These are phyloP conservation scores for Pterocles burchelli DNA, from an alignment of 2,113 vertebrate genomes.

Conservation along the genomic window DNA sequence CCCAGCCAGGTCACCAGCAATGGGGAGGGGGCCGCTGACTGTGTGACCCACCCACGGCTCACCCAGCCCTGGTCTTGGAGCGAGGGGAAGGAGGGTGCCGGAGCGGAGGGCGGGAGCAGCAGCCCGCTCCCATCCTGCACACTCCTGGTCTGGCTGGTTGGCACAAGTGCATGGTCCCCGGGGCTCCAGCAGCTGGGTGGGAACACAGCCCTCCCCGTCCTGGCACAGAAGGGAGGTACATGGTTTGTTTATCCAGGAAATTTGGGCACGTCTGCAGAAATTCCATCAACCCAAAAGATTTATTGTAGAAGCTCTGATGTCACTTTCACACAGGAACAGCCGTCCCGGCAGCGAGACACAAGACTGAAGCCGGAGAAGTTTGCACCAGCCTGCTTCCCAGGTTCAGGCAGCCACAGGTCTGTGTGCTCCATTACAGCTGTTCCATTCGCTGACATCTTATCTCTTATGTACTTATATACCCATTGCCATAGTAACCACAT, in stretches of 20 bases:
- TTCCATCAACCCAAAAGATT: neutral
- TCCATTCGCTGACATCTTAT: conserved; percentile 42
- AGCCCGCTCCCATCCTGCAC: fast-evolving
- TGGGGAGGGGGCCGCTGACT: neutral
- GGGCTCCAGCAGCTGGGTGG: neutral
- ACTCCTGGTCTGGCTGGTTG: fast-evolving
- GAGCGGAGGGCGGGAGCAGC: neutral
- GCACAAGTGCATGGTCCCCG: neutral
- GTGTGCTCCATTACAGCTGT: conserved; percentile 35
- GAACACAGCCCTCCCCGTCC: neutral
- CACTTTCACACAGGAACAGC: neutral
- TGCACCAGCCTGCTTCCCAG: neutral
- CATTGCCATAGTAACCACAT: conserved; percentile 60
- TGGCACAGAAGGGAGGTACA: neutral
- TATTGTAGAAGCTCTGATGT: neutral
- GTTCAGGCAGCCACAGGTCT: neutral
- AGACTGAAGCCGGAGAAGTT: neutral
- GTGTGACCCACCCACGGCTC: neutral
- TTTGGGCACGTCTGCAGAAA: neutral
- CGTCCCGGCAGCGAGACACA: neutral
- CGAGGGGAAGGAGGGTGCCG: neutral
- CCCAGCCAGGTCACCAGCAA: neutral
- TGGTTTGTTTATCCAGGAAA: neutral
- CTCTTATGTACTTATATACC: conserved; percentile 54
- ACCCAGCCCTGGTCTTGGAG: neutral